Base-by-base conservation (phyloP, 30 jellyfish, hydroid and myxozoan species). In the Pelagia noctiluca region DNA sequence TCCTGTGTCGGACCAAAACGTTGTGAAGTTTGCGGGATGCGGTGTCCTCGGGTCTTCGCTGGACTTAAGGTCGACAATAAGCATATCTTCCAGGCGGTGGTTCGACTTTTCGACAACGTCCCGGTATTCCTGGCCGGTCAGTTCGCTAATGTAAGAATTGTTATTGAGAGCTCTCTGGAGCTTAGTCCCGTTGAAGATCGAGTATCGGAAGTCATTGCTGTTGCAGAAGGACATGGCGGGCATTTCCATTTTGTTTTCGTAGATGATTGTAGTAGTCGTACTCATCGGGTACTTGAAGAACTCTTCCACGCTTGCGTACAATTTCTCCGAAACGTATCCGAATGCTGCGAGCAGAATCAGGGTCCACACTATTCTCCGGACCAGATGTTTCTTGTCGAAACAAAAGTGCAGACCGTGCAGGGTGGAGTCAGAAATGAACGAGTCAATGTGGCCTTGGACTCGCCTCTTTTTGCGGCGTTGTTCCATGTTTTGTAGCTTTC, bases 151-250 rank as follows among this genome's bases (percentile, higher is more conserved):
- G 31, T 22, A 5, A 0, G 18, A 26, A 3, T 23, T 2, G 46
- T 8, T 1, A 7, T 42, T 33, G 18, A 62, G 31, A 10, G 16
- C 31, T 12, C 36, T 33, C 46, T 47, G 91, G 29, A 91, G 62
- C 33, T 28, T 49, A 19, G 98, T 85, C 25, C 86, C 88, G 23
- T 79, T 63, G 34, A 86, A 24, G 24, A 64, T 63, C 23, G 96
- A 88, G 48, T 36, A 63, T 22, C 96, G 63, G 46, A 81, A 75
- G 75, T 93, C 99, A 82, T 93, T 88, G 7, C 64, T 32, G 64
- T 93, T 93, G 75, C 99, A 93, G 32, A 93, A 69, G 33, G 99
- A 93, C 23, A 93, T 95, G 16, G 99, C 99, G 3, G 99, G 99
- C 35, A 93, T 57, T 7, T 79, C 94, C 33, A 87, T 35, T 30